Evolutionary conservation across 2,113 vertebrate genomes (phyloP), one percentile per base, ranked within the genome.

Genomic region (Galemys pyrenaicus): DNA sequence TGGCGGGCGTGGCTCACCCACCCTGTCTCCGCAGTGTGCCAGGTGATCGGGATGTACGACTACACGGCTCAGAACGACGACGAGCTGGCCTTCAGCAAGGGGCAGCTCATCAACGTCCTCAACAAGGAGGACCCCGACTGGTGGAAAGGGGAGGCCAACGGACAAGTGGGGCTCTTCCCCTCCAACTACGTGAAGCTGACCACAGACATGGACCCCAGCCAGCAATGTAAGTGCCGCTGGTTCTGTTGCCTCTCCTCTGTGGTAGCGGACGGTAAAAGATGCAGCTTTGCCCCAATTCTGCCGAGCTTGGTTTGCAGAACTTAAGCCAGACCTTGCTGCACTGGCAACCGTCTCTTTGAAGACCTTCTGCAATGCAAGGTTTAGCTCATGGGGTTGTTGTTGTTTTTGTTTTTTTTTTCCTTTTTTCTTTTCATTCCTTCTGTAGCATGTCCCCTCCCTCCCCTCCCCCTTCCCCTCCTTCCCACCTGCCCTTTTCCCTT

Each of bases 31-130:
- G 10, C 98, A 99, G 99, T 99, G 98, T 99, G 99, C 98, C 99
- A 99, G 98, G 99, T 99, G 96, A 99, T 99, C 94, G 99, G 99
- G 92, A 99, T 99, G 99, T 99, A 99, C 91, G 99, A 99, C 98
- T 99, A 99, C 96, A 98, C 98, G 56, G 99, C 99, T 1, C 99
- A 99, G 98, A 99, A 99, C n/a, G 99, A 99, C 2, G 99, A 99
- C 92, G 99, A 99, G 97, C 98, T 99, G 98, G 99, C 99, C 6
- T 99, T 99, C 97, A 98, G n/a, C 98, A 99, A 99, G 97, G 99
- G 99, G 95, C 99, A 99, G 98, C 98, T 99, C 97, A 99, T 99
- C 98, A 99, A 98, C 0, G 99, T 99, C 95, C 98, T 99, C 97
- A 99, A 98, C 98, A 99, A 98, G 98, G 99, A 99, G 79, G 99